Base-by-base conservation (phyloP, 2,113 vertebrate species). In the Barnardius zonarius region DNA sequence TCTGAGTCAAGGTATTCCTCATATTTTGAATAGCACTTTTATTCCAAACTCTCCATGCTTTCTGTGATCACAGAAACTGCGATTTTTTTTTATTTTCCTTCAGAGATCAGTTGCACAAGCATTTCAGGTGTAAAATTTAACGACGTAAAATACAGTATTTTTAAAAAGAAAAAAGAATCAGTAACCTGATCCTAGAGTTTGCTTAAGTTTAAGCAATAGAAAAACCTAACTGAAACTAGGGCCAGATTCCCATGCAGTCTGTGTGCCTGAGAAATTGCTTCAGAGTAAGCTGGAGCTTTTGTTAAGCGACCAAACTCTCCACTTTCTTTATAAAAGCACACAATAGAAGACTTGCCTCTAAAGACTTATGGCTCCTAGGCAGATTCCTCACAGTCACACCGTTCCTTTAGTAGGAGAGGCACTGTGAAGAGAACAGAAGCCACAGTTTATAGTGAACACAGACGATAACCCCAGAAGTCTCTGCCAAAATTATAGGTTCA, bases 91-190 rank as follows among this genome's bases (percentile, higher is more conserved):
- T n/a, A 37, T 87, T 92, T 88, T 37, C 7, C 73, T 93, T 91
- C 84, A 79, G 17, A 74, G n/a, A 94, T 79, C n/a, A 84, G 13
- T 63, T 94, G 80, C 62, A 49, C 25, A 89, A 94, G 72, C 11
- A 55, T 82, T 84, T 94, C 8, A 90, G 72, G 25, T 78, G 19
- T 54, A 92, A 76, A 80, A 48, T 13, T 64, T n/a, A 66, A 64
- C 35, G 4, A 90, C 90, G 63, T 73, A 92, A 97, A 96, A 91
- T 74, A 86, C 43, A 79, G 20, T 66, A 87, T 95, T 86, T 95
- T 79, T 46, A 90, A 87, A 96, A 76, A 48, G 25, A 72, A 80
- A 91, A 66, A 80, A 69, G 10, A 77, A 62, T 92, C 78, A 90
- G 35, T 68, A 94, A 94, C 51, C 19, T 54, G 63, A 95, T 75